Conservation (phyloP, 2,113 vertebrate genomes). For the Leptobrachium ailaonicum region DNA sequence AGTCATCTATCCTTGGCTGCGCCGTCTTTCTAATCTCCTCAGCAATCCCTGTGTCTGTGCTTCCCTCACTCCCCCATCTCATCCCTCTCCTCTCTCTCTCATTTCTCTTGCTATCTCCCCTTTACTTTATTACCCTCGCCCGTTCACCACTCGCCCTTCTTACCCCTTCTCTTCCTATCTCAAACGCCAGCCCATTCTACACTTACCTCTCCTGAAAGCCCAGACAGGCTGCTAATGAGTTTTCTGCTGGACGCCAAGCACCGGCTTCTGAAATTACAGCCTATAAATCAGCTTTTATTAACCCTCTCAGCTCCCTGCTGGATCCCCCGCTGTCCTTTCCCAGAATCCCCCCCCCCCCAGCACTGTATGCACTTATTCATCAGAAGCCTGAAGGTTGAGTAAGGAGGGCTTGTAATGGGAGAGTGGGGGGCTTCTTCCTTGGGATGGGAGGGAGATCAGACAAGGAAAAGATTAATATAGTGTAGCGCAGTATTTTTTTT, state of each 20-base stretch:
- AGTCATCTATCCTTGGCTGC: too few species aligned
- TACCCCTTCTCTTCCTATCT: background rate
- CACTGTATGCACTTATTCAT: background rate
- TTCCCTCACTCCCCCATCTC: background rate
- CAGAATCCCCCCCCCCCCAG: background rate
- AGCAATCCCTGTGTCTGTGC: background rate
- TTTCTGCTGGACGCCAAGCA: background rate
- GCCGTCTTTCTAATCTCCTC: background rate
- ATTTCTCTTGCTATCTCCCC: background rate
- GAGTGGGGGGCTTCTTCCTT: too few species aligned
- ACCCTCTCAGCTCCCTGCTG: slow-evolving; percentile 15
- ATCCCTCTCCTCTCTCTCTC: background rate
- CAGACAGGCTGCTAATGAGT: slow-evolving; percentile 20
- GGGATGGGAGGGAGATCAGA: too few species aligned
- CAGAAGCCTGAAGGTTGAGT: background rate
- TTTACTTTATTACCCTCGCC: background rate
- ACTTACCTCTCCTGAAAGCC: background rate
- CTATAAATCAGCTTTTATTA: slow-evolving; percentile 30
- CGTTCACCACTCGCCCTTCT: background rate
- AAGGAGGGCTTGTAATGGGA: background rate
- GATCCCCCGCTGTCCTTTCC: background rate
- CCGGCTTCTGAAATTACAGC: slow-evolving; percentile 2
- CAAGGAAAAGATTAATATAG: background rate
- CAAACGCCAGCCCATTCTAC: background rate
- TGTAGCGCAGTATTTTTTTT: background rate